phyloP scores from a whole-genome alignment of 2,888 invertebrate genomes.

The Poecilobothrus nobilitatus region DNA sequence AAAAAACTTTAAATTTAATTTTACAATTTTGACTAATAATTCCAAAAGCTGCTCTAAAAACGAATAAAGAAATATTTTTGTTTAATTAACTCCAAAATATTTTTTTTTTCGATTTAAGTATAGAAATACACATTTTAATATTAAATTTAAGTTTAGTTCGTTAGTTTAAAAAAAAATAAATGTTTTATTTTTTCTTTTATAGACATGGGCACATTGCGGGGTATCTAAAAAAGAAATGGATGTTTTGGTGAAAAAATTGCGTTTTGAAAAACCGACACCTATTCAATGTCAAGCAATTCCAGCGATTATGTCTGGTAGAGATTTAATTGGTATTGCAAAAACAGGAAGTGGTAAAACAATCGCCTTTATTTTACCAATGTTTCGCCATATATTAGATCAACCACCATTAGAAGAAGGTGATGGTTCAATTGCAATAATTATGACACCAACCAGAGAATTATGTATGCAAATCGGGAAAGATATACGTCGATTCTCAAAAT shows the following conservation, averaged over 20 bases:
- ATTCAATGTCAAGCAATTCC: slow-evolving; percentile 98
- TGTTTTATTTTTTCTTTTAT: not conserved
- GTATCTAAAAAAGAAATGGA: slow-evolving; percentile 93
- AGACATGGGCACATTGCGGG: slow-evolving; percentile 96
- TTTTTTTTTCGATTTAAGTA: too few species aligned
- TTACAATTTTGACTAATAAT: too few species aligned
- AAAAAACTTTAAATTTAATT: too few species aligned
- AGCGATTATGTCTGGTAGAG: slow-evolving; percentile 92
- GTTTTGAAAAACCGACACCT: slow-evolving; percentile 95
- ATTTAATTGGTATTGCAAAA: slow-evolving; percentile 97
- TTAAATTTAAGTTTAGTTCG: too few species aligned
- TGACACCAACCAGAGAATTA: slow-evolving; percentile 96
- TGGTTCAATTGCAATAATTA: slow-evolving; percentile 92
- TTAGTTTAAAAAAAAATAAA: too few species aligned
- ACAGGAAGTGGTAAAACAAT: slow-evolving; percentile 98
- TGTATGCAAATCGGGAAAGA: slow-evolving; percentile 99
- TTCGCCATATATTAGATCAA: slow-evolving; percentile 91
- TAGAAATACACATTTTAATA: too few species aligned
- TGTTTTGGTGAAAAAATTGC: slow-evolving; percentile 74
- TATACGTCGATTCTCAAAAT: slow-evolving; percentile 88
- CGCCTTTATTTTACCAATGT: slow-evolving; percentile 96
- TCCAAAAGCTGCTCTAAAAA: too few species aligned
- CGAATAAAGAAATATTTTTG: too few species aligned
- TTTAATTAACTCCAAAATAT: too few species aligned
- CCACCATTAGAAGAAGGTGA: slow-evolving; percentile 89